Evolutionary conservation across 2,797 vertebrate species (phyloP).

Genomic region (Rhinella marina): DNA sequence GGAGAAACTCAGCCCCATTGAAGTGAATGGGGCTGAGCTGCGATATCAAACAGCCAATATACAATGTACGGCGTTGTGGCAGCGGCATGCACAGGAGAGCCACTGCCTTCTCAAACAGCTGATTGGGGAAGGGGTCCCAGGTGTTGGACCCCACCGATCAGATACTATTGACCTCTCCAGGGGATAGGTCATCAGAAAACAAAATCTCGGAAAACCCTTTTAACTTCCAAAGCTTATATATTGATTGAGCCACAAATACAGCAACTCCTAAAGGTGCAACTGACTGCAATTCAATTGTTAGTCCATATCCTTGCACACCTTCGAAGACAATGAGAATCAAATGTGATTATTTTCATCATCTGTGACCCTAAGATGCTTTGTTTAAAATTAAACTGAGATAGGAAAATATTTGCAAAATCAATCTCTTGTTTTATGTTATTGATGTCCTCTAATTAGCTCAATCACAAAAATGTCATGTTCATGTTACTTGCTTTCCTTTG

Average conservation of each 20-base stretch:
- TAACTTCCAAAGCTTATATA: too few relatives aligned
- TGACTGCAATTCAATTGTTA: neutral
- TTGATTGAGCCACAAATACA: neutral
- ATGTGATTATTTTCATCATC: neutral
- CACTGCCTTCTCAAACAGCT: too few relatives aligned
- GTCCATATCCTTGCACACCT: neutral
- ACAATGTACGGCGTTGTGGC: too few relatives aligned
- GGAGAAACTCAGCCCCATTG: too few relatives aligned
- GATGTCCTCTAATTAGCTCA: conserved; percentile 37
- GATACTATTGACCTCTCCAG: too few relatives aligned
- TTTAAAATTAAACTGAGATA: neutral
- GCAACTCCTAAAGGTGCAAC: neutral
- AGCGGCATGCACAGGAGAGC: too few relatives aligned
- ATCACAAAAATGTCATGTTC: conserved; percentile 39
- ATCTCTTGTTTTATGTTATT: conserved; percentile 12
- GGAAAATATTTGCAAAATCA: neutral
- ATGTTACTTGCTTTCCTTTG: conserved; percentile 22
- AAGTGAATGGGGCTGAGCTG: too few relatives aligned
- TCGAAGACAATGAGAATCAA: neutral
- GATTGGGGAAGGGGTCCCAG: too few relatives aligned
- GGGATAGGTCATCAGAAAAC: too few relatives aligned
- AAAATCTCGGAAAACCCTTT: too few relatives aligned
- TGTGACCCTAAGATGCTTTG: neutral
- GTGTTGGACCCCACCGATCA: too few relatives aligned
- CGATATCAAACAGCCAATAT: too few relatives aligned